Conservation (phyloP, 2,113 vertebrate genomes). For the Rhinolophus ferrumequinum region DNA sequence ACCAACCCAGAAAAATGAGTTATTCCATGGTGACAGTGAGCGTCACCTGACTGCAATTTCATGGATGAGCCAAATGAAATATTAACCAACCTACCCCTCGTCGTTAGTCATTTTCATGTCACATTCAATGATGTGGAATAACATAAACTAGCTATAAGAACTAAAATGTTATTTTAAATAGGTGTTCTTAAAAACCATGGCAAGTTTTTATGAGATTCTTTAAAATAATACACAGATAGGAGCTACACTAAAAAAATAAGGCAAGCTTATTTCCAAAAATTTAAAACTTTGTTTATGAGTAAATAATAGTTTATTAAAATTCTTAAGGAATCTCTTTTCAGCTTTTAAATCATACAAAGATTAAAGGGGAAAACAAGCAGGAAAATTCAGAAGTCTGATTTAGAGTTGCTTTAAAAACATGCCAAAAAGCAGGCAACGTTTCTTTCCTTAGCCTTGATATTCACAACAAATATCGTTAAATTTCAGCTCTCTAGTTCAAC, state of each 20-base stretch:
- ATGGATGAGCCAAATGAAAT: neutral
- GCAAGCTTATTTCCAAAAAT: neutral
- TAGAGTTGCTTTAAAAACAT: neutral
- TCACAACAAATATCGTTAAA: constrained; percentile 21
- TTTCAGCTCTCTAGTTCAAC: neutral
- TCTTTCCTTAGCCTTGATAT: neutral
- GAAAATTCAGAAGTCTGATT: constrained; percentile 18
- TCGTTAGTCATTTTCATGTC: neutral
- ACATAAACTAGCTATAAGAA: neutral
- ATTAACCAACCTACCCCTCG: neutral
- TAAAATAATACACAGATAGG: neutral
- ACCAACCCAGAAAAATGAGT: neutral
- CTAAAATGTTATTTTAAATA: neutral
- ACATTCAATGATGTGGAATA: neutral
- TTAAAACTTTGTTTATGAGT: neutral
- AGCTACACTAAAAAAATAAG: neutral
- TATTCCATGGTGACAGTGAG: neutral
- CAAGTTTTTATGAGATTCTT: neutral
- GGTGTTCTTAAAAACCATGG: neutral
- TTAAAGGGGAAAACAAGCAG: neutral
- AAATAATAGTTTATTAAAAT: neutral
- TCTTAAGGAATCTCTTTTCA: neutral
- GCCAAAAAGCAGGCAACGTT: neutral
- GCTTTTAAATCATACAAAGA: constrained; percentile 19
- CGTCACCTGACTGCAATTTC: neutral